Base-by-base conservation (phyloP, 2,888 invertebrate species). In the Melinopterus prodromus region DNA sequence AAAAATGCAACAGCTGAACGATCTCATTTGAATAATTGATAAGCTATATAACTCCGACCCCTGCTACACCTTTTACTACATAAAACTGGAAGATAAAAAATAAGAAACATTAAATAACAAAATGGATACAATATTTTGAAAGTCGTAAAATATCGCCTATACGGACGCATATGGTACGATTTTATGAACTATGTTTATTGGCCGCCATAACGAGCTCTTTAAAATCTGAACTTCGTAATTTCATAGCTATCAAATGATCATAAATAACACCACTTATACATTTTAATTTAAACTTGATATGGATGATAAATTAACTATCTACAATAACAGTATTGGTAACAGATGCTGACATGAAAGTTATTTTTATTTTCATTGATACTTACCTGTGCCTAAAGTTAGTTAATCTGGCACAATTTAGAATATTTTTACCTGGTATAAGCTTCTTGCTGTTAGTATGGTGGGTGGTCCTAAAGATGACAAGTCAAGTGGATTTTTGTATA, bases 1-100 rank as follows among this genome's bases (percentile, higher is more conserved):
- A 53, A 53, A 53, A 53, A 53, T 53, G 53, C 53, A 53, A 53
- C 53, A 53, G 53, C 53, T 53, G 53, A 53, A 53, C 53, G 53
- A 53, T 53, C 53, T 53, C 53, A 53, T 53, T 53, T 53, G 53
- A 53, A 53, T 53, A 53, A 53, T 53, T 53, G 53, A 53, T 53
- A 53, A 53, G 53, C 53, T 6, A 53, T 53, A 53, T 53, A 53
- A 53, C 53, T 53, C 53, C 53, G 53, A 53, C 53, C 7, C 12
- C 53, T 12, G 12, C 9, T 53, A 53, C 53, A 53, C 53, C 53
- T 53, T 53, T 53, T 53, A 53, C 1, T 12, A 53, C 53, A 53
- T 53, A 53, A 53, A 53, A 53, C 53, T 53, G 12, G 53, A 53
- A 53, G 53, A 53, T 53, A 53, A 53, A 53, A 53, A 53, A 53